Percentiles rank a stretch among this genome's conserved stretches.
These are phyloP conservation scores for Peromyscus polionotus DNA, from an alignment of 2,113 vertebrate genomes.

Conservation along the genomic window DNA sequence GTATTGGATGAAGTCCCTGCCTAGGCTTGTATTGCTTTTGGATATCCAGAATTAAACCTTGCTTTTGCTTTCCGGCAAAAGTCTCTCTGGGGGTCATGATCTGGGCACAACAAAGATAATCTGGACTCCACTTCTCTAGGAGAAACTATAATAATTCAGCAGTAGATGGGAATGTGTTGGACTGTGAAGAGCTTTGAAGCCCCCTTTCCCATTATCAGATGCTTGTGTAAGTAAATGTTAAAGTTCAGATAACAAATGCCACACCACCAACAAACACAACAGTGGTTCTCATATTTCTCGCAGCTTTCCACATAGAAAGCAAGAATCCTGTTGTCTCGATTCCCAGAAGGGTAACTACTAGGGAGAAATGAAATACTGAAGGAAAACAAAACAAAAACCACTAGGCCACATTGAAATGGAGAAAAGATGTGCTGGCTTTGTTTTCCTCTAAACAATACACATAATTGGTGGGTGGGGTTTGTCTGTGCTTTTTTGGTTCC, in stretches of 20 bases:
- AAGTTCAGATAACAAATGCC: slow-evolving; percentile 37
- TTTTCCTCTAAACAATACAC: neutral
- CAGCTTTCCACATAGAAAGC: neutral
- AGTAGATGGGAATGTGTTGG: slow-evolving; percentile 22
- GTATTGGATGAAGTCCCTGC: too few relatives aligned
- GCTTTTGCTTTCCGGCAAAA: too few relatives aligned
- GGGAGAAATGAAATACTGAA: neutral
- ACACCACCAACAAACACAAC: neutral
- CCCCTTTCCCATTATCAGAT: neutral
- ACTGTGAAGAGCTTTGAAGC: neutral
- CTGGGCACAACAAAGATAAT: neutral
- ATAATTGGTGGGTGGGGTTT: neutral
- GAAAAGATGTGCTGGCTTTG: neutral
- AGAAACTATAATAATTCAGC: slow-evolving; percentile 57
- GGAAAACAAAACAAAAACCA: neutral
- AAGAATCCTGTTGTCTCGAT: neutral
- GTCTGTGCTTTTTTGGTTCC: neutral
- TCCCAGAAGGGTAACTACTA: neutral
- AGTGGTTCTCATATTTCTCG: neutral
- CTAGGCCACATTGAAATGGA: neutral
- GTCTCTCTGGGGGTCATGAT: too few relatives aligned
- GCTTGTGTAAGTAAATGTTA: neutral
- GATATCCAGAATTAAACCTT: too few relatives aligned
- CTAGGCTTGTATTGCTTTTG: too few relatives aligned
- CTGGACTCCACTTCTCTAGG: slow-evolving; percentile 35